Evolutionary conservation across 2,888 invertebrate genomes (phyloP), one percentile per base, ranked within the genome.

Genomic region (Caenorhabditis plicata): DNA sequence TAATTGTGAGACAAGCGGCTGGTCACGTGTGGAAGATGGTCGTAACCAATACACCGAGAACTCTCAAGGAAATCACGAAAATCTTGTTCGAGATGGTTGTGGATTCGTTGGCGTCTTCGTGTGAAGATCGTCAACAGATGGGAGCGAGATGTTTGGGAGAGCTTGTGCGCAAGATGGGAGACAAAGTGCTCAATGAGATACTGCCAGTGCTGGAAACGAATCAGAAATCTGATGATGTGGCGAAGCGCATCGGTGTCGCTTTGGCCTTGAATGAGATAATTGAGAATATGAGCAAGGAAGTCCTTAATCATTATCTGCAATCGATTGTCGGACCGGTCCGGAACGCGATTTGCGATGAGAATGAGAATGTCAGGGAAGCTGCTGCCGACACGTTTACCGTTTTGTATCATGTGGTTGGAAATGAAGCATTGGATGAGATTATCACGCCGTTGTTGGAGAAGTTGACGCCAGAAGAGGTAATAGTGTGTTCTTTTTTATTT

Each of bases 1-100:
- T 95, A 44, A 90, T 93, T 89, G 96, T 96, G 22, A 87, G 96
- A 0, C 96, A 96, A 85, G 91, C 95, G 0, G 94, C 98, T 8
- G 86, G 95, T 51, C 98, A 98, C 82, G 96, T 98, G 0, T 98
- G 98, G 98, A 98, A 98, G 86, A 91, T 96, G 69, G 93, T 98
- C 1, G 96, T 98, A 1, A 91, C 94, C 1, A 96, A 98, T 82
- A 98, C 96, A 0, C 96, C 96, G 0, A 87, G 92, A 81, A 96
- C 96, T 0, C 85, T 98, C 38, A 87, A 92, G 60, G 96, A 96
- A 86, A 95, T 98, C 77, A 85, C 98, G 67, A 92, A 93, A 5
- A 92, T 93, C 0, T 84, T 98, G 39, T 98, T 98, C 84, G 87
- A 90, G 13, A 85, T 96, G 44, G 84, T 69, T 17, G 68, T 98